phyloP scores from a whole-genome alignment of 2,888 invertebrate species.

The Lepidochrysops patricia region DNA sequence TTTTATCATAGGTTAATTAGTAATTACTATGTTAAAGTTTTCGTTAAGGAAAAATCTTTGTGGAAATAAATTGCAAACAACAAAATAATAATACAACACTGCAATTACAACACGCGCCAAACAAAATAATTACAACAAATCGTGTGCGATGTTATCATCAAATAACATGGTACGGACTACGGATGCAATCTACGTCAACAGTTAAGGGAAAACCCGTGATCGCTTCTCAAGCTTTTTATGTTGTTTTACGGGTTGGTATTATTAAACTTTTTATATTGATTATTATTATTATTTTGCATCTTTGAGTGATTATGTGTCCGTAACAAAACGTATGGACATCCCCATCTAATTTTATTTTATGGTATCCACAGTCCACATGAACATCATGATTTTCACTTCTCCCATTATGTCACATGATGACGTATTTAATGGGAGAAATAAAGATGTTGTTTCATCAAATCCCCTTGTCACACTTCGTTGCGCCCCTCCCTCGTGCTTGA shows the following conservation, averaged over 20 bases:
- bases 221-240: too few species aligned
- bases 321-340: too few species aligned
- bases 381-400: neutral
- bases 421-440: too few species aligned
- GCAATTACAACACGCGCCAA: neutral
- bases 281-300: too few species aligned
- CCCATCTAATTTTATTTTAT: too few species aligned
- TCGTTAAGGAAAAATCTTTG: neutral
- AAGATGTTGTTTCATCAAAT: too few species aligned
- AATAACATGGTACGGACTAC: neutral
- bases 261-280: neutral
- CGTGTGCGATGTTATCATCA: neutral
- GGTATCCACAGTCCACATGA: too few species aligned
- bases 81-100: neutral
- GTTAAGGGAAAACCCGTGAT: neutral
- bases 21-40: too few species aligned
- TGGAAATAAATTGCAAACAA: neutral
- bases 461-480: neutral
- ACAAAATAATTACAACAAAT: neutral
- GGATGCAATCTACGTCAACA: neutral
- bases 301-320: neutral
- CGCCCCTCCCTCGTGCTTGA: too few species aligned
- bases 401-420: neutral
- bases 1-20: too few species aligned
- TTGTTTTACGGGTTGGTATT: too few species aligned